A percentile compares a stretch with the other conserved stretches of the same genome.
These are phyloP conservation scores for Oenanthe oenanthe DNA, from an alignment of 2,113 vertebrate genomes.

Conservation along the genomic window DNA sequence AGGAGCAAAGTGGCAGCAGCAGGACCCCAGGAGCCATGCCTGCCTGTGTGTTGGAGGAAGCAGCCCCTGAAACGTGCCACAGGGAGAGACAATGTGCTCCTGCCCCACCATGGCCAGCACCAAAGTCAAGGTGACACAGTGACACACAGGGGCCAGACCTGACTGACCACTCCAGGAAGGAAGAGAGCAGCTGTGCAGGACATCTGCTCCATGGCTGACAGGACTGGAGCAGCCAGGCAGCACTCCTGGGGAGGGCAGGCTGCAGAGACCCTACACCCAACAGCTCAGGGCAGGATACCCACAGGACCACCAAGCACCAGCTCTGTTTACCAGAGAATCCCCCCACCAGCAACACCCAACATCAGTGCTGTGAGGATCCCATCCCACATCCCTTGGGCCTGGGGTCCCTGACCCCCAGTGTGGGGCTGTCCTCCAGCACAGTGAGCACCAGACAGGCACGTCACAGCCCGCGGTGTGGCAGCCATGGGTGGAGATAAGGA, in stretches of 20 bases:
- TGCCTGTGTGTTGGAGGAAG: fast-evolving
- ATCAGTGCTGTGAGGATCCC: fast-evolving
- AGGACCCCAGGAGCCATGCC: background rate
- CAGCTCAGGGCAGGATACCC: background rate
- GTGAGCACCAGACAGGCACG: fast-evolving
- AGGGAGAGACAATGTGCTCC: background rate
- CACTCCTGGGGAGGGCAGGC: background rate
- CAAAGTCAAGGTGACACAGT: fast-evolving
- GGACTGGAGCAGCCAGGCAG: background rate
- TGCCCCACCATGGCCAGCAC: fast-evolving
- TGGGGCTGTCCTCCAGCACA: background rate
- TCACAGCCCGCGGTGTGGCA: fast-evolving
- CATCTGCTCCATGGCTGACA: background rate
- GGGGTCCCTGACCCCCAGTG: fast-evolving
- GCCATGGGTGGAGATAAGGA: fast-evolving
- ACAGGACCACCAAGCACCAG: fast-evolving
- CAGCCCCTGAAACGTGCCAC: fast-evolving
- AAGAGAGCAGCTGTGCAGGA: fast-evolving
- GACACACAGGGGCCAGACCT: background rate
- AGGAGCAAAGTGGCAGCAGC: background rate
- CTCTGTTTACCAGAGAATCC: background rate
- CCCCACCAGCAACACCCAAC: fast-evolving
- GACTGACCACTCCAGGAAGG: background rate
- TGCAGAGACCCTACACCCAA: fast-evolving
- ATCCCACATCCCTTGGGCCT: fast-evolving